These are phyloP conservation scores for Drosophila sp. DNA, from an alignment of 1,140 invertebrate genomes.

Conservation along the genomic window DNA sequence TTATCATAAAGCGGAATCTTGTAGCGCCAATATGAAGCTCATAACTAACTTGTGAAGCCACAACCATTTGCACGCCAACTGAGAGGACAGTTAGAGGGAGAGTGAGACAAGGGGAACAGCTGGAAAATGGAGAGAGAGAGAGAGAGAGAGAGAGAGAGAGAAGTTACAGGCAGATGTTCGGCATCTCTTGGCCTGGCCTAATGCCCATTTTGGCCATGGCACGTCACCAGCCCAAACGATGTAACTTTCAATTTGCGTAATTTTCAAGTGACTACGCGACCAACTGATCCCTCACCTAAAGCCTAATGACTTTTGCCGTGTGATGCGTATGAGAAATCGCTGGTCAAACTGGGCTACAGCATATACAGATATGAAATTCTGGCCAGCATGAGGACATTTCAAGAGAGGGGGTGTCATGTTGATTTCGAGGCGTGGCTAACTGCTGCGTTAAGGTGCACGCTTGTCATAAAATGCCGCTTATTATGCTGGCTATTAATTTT, in stretches of 20 bases:
- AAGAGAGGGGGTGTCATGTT: neutral
- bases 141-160: neutral
- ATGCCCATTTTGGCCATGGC: slow-evolving; percentile 42
- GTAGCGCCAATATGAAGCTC: slow-evolving; percentile 71
- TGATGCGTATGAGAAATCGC: slow-evolving; percentile 63
- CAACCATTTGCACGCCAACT: slow-evolving; percentile 3
- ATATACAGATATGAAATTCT: neutral
- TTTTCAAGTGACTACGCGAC: slow-evolving; percentile 70
- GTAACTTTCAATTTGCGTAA: slow-evolving; percentile 83
- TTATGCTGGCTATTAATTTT: slow-evolving; percentile 83
- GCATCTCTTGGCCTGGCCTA: slow-evolving; percentile 7
- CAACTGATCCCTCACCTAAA: slow-evolving; percentile 75
- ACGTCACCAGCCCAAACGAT: slow-evolving; percentile 58
- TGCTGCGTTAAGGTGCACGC: slow-evolving; percentile 72
- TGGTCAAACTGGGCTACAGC: slow-evolving; percentile 9
- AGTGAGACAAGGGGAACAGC: neutral
- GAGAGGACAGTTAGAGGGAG: neutral
- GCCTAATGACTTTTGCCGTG: slow-evolving; percentile 69
- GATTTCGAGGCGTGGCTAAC: slow-evolving; percentile 50
- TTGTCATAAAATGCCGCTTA: slow-evolving; percentile 82
- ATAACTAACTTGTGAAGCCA: slow-evolving; percentile 50
- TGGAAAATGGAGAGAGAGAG: neutral
- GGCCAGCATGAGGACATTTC: neutral
- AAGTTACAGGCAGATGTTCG: slow-evolving; percentile 4
- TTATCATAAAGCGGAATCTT: slow-evolving; percentile 79